Evolutionary conservation across 2,888 invertebrate species (phyloP).

Genomic region (Agonopterix alstromeriana): DNA sequence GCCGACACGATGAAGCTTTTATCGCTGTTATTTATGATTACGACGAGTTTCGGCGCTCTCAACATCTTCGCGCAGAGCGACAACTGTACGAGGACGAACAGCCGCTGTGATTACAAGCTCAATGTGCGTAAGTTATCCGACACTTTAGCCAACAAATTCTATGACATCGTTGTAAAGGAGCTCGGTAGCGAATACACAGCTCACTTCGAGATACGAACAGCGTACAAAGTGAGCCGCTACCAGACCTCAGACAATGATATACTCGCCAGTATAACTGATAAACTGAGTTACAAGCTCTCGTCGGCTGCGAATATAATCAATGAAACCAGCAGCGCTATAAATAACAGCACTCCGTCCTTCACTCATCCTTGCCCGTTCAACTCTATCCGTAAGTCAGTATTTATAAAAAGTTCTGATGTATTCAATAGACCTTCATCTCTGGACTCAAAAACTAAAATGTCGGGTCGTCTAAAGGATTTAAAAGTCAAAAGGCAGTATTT

Average conservation of each 20-base stretch:
- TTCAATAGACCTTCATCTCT: conserved; percentile 35
- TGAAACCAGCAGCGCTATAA: conserved; percentile 56
- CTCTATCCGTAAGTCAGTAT: conserved; percentile 66
- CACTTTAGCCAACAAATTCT: conserved; percentile 49
- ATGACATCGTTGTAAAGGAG: conserved; percentile 57
- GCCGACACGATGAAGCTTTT: conserved; percentile 61
- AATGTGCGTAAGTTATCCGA: conserved; percentile 53
- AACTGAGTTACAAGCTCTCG: conserved; percentile 55
- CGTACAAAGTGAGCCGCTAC: conserved; percentile 55
- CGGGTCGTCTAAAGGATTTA: conserved; percentile 57
- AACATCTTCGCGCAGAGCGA: conserved; percentile 47
- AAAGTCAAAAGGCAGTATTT: conserved; percentile 70
- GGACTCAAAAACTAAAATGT: conserved; percentile 43
- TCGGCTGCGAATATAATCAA: conserved; percentile 53
- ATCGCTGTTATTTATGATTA: conserved; percentile 51
- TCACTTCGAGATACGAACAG: conserved; percentile 54
- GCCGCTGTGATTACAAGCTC: conserved; percentile 52
- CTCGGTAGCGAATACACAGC: conserved; percentile 59
- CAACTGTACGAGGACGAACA: conserved; percentile 51
- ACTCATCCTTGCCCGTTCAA: conserved; percentile 69
- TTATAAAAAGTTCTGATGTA: conserved; percentile 49
- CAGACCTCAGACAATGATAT: conserved; percentile 47
- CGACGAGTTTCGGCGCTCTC: conserved; percentile 31
- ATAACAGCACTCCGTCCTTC: conserved; percentile 60
- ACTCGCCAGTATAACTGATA: conserved; percentile 47